phyloP scores from a whole-genome alignment of 2,888 invertebrate species.

The Caenorhabditis plicata region DNA sequence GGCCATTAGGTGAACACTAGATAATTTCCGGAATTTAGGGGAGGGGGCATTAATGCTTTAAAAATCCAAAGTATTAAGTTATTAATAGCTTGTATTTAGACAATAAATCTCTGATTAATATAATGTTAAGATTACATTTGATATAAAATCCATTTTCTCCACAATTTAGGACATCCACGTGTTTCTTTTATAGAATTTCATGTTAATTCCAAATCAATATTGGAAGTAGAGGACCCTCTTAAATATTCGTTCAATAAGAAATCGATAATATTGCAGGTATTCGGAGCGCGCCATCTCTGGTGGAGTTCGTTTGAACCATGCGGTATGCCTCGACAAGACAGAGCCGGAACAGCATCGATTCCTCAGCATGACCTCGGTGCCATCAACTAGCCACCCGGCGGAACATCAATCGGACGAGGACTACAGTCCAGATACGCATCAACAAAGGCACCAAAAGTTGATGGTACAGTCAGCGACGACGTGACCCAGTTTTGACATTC shows the following conservation, averaged over 20 bases:
- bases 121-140: no score
- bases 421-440: background rate
- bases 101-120: no score
- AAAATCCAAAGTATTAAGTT: no score
- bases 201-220: no score
- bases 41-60: no score
- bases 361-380: no score
- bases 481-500: background rate
- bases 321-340: conserved; percentile 13
- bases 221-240: background rate
- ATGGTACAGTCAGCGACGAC: background rate
- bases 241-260: background rate
- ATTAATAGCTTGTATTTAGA: no score
- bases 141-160: background rate
- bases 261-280: conserved; percentile 21
- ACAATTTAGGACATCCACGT: no score
- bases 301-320: conserved; percentile 32
- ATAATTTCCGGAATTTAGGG: no score
- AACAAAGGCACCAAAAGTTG: background rate
- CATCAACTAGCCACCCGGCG: no score
- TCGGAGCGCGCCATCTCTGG: conserved; percentile 32
- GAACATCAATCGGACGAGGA: background rate
- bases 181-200: no score
- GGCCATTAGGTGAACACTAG: no score
- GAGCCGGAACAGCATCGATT: background rate